Conservation (phyloP, 2,797 vertebrate species). For the Darevskia mixta region DNA sequence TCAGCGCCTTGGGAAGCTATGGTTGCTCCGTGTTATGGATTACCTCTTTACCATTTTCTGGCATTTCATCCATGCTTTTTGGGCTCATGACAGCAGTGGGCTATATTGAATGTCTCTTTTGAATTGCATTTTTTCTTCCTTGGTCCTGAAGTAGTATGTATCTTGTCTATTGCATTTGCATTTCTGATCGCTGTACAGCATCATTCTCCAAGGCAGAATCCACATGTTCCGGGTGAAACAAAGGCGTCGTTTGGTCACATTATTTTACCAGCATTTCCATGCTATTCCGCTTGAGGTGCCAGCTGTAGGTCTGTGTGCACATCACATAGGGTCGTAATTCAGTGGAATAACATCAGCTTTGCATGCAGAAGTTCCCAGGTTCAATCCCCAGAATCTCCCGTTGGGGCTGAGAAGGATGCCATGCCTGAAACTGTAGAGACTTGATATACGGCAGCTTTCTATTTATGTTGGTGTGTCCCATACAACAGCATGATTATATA, state of each 20-base stretch:
- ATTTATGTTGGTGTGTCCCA: neutral
- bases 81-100: neutral
- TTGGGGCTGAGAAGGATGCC: too few relatives aligned
- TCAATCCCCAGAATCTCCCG: too few relatives aligned
- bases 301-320: neutral
- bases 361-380: too few relatives aligned
- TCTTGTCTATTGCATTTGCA: too few relatives aligned
- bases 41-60: neutral
- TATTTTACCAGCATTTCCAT: neutral
- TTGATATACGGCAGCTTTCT: too few relatives aligned
- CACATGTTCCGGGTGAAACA: neutral
- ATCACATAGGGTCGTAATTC: too few relatives aligned
- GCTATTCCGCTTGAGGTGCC: slow-evolving; percentile 3
- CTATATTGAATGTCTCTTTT: neutral
- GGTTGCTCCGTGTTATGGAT: neutral
- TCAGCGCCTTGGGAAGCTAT: neutral
- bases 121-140: too few relatives aligned
- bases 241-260: neutral
- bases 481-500: neutral
- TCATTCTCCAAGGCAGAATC: neutral
- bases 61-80: slow-evolving; percentile 24
- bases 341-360: too few relatives aligned
- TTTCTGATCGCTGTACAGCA: neutral
- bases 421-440: too few relatives aligned
- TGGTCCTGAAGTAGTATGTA: too few relatives aligned